Conservation (phyloP, 2,113 vertebrate species). For the Chauna torquata region DNA sequence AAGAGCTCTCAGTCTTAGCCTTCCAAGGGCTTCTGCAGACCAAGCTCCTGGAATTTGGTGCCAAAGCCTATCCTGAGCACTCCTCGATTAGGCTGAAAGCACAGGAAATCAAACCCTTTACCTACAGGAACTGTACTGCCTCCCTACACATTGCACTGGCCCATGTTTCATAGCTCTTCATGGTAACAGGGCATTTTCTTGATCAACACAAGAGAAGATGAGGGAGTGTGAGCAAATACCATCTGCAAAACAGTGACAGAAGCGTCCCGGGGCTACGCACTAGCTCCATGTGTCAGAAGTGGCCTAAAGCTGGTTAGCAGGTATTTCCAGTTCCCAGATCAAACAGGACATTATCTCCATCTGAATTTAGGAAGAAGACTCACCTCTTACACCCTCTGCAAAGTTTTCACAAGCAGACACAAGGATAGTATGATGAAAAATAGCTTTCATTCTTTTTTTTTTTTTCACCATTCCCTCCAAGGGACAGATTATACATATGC, state of each 20-base stretch:
- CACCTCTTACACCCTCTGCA: not conserved
- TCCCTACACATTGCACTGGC: not conserved
- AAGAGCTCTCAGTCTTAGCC: not conserved
- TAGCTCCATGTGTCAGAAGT: not conserved
- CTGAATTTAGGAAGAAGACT: not conserved
- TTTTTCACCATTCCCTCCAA: not conserved
- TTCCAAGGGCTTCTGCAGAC: slow-evolving; percentile 31
- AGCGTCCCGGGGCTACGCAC: not conserved
- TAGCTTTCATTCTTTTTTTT: not conserved
- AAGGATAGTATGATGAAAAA: not conserved
- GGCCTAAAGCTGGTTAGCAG: not conserved
- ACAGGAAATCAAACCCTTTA: not conserved
- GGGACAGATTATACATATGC: not conserved
- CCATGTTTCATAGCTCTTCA: not conserved
- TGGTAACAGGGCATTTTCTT: not conserved
- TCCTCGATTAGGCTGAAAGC: not conserved
- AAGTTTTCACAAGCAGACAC: slow-evolving; percentile 39
- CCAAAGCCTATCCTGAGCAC: not conserved
- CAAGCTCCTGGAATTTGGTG: not conserved
- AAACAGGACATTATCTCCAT: not conserved
- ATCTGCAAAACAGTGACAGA: not conserved
- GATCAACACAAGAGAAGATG: not conserved
- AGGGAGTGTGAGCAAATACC: not conserved
- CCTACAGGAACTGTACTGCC: not conserved
- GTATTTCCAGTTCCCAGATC: not conserved